These are phyloP conservation scores for Heliconius hewitsoni DNA, from an alignment of 1,140 invertebrate genomes.

Conservation along the genomic window DNA sequence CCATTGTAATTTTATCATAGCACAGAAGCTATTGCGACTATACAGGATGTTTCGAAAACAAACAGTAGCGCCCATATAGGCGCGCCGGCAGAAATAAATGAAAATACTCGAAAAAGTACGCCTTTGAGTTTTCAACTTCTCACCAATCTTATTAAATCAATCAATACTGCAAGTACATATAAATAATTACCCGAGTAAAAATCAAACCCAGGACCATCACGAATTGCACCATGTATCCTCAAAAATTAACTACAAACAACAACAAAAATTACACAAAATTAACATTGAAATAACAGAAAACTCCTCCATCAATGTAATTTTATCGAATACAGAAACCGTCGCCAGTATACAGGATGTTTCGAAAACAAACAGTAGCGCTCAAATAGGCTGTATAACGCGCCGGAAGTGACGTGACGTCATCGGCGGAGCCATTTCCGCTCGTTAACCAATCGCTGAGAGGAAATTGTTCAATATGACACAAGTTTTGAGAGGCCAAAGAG, in stretches of 20 bases:
- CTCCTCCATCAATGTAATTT: slow-evolving; percentile 1
- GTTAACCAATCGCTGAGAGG: slow-evolving; percentile 58
- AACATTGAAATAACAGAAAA: not conserved
- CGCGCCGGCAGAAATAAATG: slow-evolving; percentile 41
- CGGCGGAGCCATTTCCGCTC: slow-evolving; percentile 55
- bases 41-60: slow-evolving; percentile 33
- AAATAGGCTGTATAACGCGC: slow-evolving; percentile 48
- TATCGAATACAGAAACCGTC: slow-evolving; percentile 11
- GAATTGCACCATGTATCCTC: not conserved
- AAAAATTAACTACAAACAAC: not conserved
- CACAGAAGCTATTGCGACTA: slow-evolving; percentile 4
- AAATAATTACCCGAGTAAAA: too few species aligned
- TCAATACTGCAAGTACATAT: too few species aligned
- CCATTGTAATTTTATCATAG: not conserved
- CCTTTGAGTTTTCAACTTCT: too few species aligned
- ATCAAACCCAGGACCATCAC: not conserved
- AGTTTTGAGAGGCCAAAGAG: slow-evolving; percentile 4
- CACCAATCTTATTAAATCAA: too few species aligned
- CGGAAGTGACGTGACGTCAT: slow-evolving; percentile 61
- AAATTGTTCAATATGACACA: slow-evolving; percentile 49
- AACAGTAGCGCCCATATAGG: slow-evolving; percentile 41
- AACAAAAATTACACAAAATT: not conserved
- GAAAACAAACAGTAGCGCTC: slow-evolving; percentile 35
- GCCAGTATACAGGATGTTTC: slow-evolving; percentile 24
- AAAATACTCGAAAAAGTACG: too few species aligned